Evolutionary conservation across 2,797 vertebrate genomes (phyloP).

Genomic region (Muraenolepis orangiensis): DNA sequence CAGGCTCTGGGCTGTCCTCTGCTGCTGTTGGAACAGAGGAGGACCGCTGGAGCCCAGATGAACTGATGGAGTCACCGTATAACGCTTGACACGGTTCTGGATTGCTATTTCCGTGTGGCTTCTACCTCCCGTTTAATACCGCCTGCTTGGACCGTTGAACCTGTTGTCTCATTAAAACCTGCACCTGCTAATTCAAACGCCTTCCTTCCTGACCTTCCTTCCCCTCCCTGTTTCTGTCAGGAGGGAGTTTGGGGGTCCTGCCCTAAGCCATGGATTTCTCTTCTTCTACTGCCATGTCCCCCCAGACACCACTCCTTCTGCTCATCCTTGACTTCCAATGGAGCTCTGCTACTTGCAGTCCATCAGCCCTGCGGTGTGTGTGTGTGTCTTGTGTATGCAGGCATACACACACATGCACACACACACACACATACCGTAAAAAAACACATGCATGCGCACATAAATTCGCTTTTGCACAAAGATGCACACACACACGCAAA

Average conservation of each 20-base stretch:
- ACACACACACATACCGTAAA: constrained; percentile 25
- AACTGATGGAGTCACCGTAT: background rate
- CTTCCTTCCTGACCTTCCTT: background rate
- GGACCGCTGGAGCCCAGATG: background rate
- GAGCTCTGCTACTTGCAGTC: too few species aligned
- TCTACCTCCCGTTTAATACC: background rate
- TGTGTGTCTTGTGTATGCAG: background rate
- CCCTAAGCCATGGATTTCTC: too few species aligned
- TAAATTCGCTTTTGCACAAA: too few species aligned
- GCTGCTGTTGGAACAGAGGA: background rate
- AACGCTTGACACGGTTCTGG: background rate
- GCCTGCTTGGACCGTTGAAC: background rate
- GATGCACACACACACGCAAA: too few species aligned
- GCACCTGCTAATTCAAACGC: background rate
- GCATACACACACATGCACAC: constrained; percentile 6
- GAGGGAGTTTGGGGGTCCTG: too few species aligned
- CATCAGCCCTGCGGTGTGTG: too few species aligned
- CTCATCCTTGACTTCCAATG: too few species aligned
- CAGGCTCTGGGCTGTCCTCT: background rate
- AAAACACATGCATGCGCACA: constrained; percentile 27
- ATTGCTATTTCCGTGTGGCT: background rate
- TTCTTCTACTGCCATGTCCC: too few species aligned
- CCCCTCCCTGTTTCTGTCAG: too few species aligned
- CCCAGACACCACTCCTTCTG: too few species aligned
- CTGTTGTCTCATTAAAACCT: background rate